phyloP scores from a whole-genome alignment of 1,140 invertebrate genomes.

The Phymastichus coffea region DNA sequence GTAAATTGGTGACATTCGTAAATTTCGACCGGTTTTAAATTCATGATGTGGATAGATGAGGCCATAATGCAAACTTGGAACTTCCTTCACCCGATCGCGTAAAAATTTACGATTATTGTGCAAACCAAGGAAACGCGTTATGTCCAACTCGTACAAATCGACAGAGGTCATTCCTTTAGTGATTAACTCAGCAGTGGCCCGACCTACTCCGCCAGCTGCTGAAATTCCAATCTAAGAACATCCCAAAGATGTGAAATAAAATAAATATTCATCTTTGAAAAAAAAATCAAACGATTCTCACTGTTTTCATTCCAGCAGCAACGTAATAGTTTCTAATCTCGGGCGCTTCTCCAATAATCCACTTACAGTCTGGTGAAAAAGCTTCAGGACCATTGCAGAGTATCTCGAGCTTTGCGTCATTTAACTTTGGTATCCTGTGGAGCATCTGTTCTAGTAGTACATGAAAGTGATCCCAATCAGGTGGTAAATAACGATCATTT shows the following conservation, averaged over 20 bases:
- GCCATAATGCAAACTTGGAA: slow-evolving; percentile 84
- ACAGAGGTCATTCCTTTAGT: slow-evolving; percentile 77
- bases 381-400: slow-evolving; percentile 88
- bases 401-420: slow-evolving; percentile 70
- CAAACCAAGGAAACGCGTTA: slow-evolving; percentile 88
- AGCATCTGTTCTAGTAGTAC: slow-evolving; percentile 83
- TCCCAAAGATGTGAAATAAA: slow-evolving; percentile 8
- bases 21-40: slow-evolving; percentile 85
- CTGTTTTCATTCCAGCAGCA: slow-evolving; percentile 93
- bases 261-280: background rate
- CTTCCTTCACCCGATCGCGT: slow-evolving; percentile 89
- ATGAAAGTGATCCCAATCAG: slow-evolving; percentile 96
- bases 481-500: slow-evolving; percentile 66
- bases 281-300: slow-evolving; percentile 33
- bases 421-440: slow-evolving; percentile 77
- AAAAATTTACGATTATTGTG: slow-evolving; percentile 97
- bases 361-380: slow-evolving; percentile 91
- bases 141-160: slow-evolving; percentile 89
- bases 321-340: slow-evolving; percentile 95
- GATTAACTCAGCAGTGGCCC: slow-evolving; percentile 87
- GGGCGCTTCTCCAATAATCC: slow-evolving; percentile 89
- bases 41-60: slow-evolving; percentile 82
- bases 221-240: slow-evolving; percentile 71
- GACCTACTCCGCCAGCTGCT: slow-evolving; percentile 91
- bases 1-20: slow-evolving; percentile 95